Evolutionary conservation across 2,113 vertebrate species (phyloP).

Genomic region (Sakesphorus luctuosus): DNA sequence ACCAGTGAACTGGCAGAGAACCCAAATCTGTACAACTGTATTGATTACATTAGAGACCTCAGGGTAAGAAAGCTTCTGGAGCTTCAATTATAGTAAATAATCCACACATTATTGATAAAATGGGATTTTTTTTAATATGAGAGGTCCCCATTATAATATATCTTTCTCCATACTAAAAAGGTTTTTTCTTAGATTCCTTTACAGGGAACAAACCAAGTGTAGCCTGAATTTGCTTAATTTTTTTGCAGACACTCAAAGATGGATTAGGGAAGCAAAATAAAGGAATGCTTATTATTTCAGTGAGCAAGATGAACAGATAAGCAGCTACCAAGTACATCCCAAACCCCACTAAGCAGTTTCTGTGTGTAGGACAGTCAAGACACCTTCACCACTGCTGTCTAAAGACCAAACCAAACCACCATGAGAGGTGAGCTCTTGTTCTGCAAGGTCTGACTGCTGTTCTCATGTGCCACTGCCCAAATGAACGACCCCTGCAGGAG

Average conservation of each 20-base stretch:
- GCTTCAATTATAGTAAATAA: not conserved
- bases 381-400: not conserved
- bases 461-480: not conserved
- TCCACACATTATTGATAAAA: not conserved
- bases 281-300: not conserved
- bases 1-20: not conserved
- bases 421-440: not conserved
- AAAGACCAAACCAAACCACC: not conserved
- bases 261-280: not conserved
- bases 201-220: not conserved
- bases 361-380: not conserved
- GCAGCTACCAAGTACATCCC: not conserved
- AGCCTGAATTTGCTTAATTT: not conserved
- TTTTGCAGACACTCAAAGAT: not conserved
- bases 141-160: not conserved
- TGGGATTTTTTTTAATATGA: not conserved
- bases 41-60: not conserved
- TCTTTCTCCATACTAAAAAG: not conserved
- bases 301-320: not conserved
- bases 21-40: not conserved
- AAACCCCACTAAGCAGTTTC: not conserved
- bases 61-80: not conserved
- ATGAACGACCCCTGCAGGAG: not conserved
- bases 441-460: not conserved
- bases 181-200: not conserved